Base-by-base conservation (phyloP, 2,113 vertebrate species). In the Nanger granti region DNA sequence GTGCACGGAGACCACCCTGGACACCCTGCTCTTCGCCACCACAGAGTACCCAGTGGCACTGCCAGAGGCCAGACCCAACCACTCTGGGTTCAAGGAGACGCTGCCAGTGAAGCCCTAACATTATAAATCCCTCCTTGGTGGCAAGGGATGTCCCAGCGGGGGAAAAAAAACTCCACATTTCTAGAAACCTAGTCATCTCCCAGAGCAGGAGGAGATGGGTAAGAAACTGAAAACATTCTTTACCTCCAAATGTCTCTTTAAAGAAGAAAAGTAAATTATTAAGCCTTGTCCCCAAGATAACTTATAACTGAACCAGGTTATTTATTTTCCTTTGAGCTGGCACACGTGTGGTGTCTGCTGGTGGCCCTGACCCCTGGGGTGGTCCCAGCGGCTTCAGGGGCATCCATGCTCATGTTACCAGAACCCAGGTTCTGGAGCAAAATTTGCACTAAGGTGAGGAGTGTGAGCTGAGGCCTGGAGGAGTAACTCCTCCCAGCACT, bases 21-120 rank as follows among this genome's bases (percentile, higher is more conserved):
- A 99, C 98, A 99, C 99, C 1, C 88, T 99, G 98, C 99, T 99
- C 73, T 99, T 99, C 4, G 99, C 99, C 89, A 99, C 99, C 20
- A 99, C 99, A 0, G 99, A 99, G 95, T 98, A 99, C 22, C 98
- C 99, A 0, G 99, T 99, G 87, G 99, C 99, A 0, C 98, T 99
- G 92, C 99, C 99, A 0, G 99, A 98, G 73, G 99, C 99, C 0
- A 98, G 98, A 0, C 98, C 99, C 87, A 98, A 98, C 90, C 86
- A 98, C 11, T 98, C 97, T 0, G 98, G 99, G 54, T 99, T 99
- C 99, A 98, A 99, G 80, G 99, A 99, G 97, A 99, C 99, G 2
- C 99, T 99, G 91, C 98, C 99, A 0, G 98, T 99, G 93, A 99
- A 99, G 98, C 99, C 99, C 0, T 99, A 95, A 98, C 62, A 28